phyloP scores from a whole-genome alignment of 2,797 vertebrate genomes.

The Monodelphis domestica region DNA sequence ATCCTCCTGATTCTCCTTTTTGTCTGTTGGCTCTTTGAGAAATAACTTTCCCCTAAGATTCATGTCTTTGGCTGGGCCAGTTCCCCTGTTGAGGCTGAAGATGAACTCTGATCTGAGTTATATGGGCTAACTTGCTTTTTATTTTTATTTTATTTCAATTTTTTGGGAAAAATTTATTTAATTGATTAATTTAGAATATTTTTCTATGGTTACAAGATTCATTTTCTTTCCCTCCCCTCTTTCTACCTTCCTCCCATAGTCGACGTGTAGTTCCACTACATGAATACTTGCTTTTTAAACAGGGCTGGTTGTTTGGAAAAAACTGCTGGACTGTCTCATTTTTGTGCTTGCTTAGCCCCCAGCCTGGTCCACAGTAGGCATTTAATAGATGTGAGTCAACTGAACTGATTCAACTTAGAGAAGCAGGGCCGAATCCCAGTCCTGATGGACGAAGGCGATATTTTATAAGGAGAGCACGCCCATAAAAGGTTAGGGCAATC shows the following conservation, averaged over 20 bases:
- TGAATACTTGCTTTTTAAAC: constrained; percentile 42
- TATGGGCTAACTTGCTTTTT: constrained; percentile 35
- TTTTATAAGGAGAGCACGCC: background rate
- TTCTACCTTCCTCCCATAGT: too few relatives aligned
- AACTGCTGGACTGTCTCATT: background rate
- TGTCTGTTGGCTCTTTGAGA: background rate
- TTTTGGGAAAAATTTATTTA: too few relatives aligned
- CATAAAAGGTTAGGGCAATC: background rate
- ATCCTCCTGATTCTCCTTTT: background rate
- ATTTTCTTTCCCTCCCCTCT: too few relatives aligned
- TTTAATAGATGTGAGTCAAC: background rate
- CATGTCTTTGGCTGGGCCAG: too few relatives aligned
- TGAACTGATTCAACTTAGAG: constrained; percentile 1
- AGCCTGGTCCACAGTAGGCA: background rate
- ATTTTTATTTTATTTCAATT: too few relatives aligned
- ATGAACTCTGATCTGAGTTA: constrained; percentile 19
- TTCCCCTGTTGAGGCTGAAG: background rate
- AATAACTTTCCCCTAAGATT: background rate
- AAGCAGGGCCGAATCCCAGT: background rate
- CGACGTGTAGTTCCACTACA: too few relatives aligned
- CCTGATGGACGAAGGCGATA: background rate
- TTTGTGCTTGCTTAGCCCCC: background rate
- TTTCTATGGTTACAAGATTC: too few relatives aligned
- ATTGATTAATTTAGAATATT: too few relatives aligned
- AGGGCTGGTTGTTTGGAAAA: constrained; percentile 43